Base-by-base conservation (phyloP, 1,140 invertebrate genomes). In the Rhopalosiphum padi region DNA sequence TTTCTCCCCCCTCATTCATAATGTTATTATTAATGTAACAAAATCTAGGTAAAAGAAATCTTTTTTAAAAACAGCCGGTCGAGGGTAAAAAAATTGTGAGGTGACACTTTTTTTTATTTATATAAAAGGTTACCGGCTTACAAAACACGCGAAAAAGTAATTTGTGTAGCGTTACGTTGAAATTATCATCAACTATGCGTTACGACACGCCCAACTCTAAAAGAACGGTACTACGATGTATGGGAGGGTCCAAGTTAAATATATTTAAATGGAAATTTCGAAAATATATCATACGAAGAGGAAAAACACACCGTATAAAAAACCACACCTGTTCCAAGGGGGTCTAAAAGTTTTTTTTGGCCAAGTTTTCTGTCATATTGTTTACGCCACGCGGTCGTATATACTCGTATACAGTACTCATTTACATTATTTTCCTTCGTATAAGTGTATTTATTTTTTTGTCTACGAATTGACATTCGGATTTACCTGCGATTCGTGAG, bases 111-210 rank as follows among this genome's bases (percentile, higher is more conserved):
- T 90, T 30, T 88, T 48, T 88, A n/a, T 48, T 77, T 55, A 35
- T 88, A 88, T 23, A 55, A 90, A 60, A 90, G 37, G 55, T 90
- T 60, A 90, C 55, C 53, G 37, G 55, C 89, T 90, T 90, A 90
- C 37, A 43, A 68, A 90, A 68, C 89, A 90, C 89, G 89, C 89
- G 53, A 90, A 90, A 90, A 90, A 90, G 89, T 90, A 90, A 90
- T 90, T 90, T 90, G 53, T 68, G 89, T 90, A 37, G 37, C 35
- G 88, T 60, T 90, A 90, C 89, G 89, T 90, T 60, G 89, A 90
- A 90, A 90, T 90, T 90, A 90, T 90, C 89, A 90, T 90, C 89
- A 90, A 90, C 89, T 60, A 60, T 43, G 89, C 53, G 89, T 90
- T 90, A 68, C 37, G 53, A 68, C 25, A 68, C 89, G 89, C 89